Evolutionary conservation across 2,888 invertebrate species (phyloP).

Genomic region (Andricus quercusramuli): DNA sequence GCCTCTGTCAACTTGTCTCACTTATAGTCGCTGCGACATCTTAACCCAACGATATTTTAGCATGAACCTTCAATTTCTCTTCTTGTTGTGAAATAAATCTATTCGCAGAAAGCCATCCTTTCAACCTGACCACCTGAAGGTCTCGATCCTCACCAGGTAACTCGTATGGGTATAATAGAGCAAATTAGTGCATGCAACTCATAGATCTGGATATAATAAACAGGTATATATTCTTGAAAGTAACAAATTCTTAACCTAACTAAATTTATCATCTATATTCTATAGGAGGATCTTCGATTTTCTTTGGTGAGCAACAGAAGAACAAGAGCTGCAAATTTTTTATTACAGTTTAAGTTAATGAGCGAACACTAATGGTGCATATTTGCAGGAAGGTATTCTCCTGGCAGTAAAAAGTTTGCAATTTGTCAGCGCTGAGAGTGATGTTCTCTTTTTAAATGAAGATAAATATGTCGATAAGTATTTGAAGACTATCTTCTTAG

Average conservation of each 20-base stretch:
- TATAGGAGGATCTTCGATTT: no score
- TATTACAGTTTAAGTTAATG: neutral
- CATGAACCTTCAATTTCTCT: slow-evolving; percentile 62
- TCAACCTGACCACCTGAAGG: neutral
- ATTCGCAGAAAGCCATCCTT: slow-evolving; percentile 26
- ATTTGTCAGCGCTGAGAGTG: slow-evolving; percentile 16
- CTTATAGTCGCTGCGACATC: slow-evolving; percentile 68
- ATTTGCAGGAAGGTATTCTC: neutral
- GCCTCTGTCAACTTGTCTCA: slow-evolving; percentile 75
- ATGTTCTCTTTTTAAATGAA: slow-evolving; percentile 30
- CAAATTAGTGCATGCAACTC: neutral
- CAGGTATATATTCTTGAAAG: neutral
- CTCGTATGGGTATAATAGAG: neutral
- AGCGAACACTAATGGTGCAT: neutral
- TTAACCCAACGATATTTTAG: slow-evolving; percentile 70
- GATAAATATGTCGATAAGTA: slow-evolving; percentile 35
- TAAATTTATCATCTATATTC: no score
- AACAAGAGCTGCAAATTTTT: no score
- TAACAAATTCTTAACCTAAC: no score
- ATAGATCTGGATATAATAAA: neutral
- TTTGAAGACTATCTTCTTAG: slow-evolving; percentile 31
- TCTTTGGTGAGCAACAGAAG: no score
- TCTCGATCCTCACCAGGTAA: neutral
- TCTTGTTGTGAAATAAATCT: neutral
- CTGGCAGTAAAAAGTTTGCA: slow-evolving; percentile 1